A percentile compares a stretch with the other conserved stretches of the same genome.
Evolutionary conservation across 92 coral and sea anemone species (phyloP).

Genomic region (Phymanthus crucifer): DNA sequence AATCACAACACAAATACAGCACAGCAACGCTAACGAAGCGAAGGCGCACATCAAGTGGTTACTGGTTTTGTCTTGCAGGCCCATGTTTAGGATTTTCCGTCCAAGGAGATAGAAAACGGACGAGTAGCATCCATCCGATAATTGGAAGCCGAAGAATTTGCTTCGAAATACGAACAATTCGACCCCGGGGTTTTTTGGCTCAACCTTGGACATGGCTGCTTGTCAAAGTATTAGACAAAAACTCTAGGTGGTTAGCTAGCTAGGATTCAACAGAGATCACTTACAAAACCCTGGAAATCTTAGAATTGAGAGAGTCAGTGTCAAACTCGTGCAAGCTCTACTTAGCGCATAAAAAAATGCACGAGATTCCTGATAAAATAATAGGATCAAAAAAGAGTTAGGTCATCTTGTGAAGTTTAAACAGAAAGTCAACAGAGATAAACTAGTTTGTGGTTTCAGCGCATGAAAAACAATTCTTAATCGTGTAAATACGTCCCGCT

Average conservation of each 20-base stretch:
- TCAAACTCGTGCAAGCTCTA: too few relatives aligned
- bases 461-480: too few relatives aligned
- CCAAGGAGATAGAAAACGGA: not conserved
- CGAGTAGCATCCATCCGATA: not conserved
- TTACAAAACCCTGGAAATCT: not conserved
- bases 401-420: too few relatives aligned
- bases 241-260: not conserved
- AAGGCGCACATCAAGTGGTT: constrained; percentile 32
- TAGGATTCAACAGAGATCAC: not conserved
- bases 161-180: not conserved
- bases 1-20: constrained; percentile 35
- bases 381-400: too few relatives aligned
- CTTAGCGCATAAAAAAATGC: too few relatives aligned
- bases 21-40: constrained; percentile 25
- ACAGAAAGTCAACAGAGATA: too few relatives aligned
- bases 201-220: not conserved
- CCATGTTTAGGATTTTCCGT: constrained; percentile 4
- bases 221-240: not conserved
- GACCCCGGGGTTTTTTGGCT: constrained; percentile 7
- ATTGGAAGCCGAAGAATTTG: not conserved
- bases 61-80: not conserved
- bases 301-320: too few relatives aligned
- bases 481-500: too few relatives aligned
- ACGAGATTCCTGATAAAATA: too few relatives aligned
- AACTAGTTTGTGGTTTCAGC: too few relatives aligned